Evolutionary conservation across 1,140 invertebrate genomes (phyloP).

Genomic region (Zaprionus capensis): DNA sequence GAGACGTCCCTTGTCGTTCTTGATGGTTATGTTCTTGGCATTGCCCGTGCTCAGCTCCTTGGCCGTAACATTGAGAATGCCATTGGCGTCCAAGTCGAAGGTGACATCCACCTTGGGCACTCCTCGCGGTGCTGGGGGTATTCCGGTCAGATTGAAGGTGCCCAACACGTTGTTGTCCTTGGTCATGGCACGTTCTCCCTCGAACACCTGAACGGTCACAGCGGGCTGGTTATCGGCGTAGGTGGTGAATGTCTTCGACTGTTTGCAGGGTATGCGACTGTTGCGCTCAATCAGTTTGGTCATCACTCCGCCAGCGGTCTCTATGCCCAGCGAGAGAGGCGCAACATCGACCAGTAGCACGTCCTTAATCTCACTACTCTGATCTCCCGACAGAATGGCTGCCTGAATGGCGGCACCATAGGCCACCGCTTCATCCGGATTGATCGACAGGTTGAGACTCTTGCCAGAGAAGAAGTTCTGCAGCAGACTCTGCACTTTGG

Average conservation of each 20-base stretch:
- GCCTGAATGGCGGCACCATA: slow-evolving; percentile 91
- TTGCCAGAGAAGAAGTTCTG: slow-evolving; percentile 88
- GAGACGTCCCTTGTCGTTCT: slow-evolving; percentile 92
- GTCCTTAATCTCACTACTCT: slow-evolving; percentile 90
- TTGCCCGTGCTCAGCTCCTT: slow-evolving; percentile 85
- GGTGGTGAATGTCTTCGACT: slow-evolving; percentile 87
- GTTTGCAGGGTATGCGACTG: slow-evolving; percentile 87
- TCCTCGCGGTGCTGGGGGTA: slow-evolving; percentile 92
- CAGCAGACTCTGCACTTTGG: slow-evolving; percentile 87
- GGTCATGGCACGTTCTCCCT: slow-evolving; percentile 89
- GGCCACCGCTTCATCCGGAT: slow-evolving; percentile 91
- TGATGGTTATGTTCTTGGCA: slow-evolving; percentile 91
- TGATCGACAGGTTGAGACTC: slow-evolving; percentile 88
- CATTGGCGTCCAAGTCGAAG: slow-evolving; percentile 87
- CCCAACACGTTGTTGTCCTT: slow-evolving; percentile 91
- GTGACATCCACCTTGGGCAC: slow-evolving; percentile 91
- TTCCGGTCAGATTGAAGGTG: slow-evolving; percentile 91
- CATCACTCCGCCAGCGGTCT: slow-evolving; percentile 87
- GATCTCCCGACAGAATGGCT: slow-evolving; percentile 89
- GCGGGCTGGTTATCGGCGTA: slow-evolving; percentile 89
- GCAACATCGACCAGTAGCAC: slow-evolving; percentile 86
- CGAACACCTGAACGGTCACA: slow-evolving; percentile 88
- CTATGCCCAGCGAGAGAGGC: slow-evolving; percentile 86
- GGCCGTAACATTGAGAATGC: slow-evolving; percentile 87
- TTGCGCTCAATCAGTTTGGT: slow-evolving; percentile 88